Evolutionary conservation across 2,113 vertebrate genomes (phyloP), one percentile per base, ranked within the genome.

Genomic region (Sterrhoptilus dennistouni): DNA sequence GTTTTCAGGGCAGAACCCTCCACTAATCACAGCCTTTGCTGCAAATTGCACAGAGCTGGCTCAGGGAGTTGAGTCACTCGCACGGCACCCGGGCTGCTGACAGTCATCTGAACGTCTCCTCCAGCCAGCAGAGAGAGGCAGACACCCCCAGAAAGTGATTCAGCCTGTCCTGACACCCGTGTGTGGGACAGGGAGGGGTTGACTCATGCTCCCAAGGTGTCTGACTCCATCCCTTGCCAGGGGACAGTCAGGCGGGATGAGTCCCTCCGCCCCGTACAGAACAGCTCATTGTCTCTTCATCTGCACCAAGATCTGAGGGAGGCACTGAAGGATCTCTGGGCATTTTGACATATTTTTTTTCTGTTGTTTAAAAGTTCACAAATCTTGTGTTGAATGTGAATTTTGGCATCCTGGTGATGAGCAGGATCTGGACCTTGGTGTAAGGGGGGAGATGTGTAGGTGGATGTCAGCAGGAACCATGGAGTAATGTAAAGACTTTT

Each of bases 121-220:
- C 5, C 6, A 91, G 87, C 83, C 85, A 87, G 44, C 65, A 91
- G 74, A 82, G 72, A 93, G 76, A 95, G 69, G 47, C 91, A 95
- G 35, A 97, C 96, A 96, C 96, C 96, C 72, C 96, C 96, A 95
- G 91, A 95, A 95, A 92, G 93, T 97, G 96, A 97, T 95, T 96
- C 96, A 97, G 64, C 89, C 80, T 71, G 89, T 93, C 94, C 93
- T 92, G 93, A 97, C 91, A 95, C 47, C 89, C 80, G 14, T 28
- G 91, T 94, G 96, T 95, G 91, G 95, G 94, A 95, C 95, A 96
- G 77, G 76, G 63, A 72, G 89, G 80, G 83, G 74, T n/a, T 97
- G 95, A 97, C 91, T 97, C 94, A 97, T 36, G 68, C 83, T 97
- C 93, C 89, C 89, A n/a, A 95, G 83, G 95, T 83, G 91, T 87